Percentiles rank a stretch among this genome's conserved stretches.
Conservation (phyloP, 2,888 invertebrate genomes). For the Lasius platythorax region DNA sequence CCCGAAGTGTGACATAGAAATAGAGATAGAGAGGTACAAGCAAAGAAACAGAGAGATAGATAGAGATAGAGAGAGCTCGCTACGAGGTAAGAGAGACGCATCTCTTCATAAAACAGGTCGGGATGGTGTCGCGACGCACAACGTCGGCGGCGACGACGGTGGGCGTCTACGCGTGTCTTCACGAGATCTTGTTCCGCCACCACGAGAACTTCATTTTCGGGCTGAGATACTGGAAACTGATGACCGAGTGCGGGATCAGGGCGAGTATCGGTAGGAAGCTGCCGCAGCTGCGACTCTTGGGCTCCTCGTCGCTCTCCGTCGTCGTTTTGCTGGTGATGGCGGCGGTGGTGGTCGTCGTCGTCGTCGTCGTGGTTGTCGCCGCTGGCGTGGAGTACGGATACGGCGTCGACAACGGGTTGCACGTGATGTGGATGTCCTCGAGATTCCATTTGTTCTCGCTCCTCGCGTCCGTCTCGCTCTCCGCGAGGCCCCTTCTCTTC, state of each 20-base stretch:
- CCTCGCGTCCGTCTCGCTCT: constrained; percentile 49
- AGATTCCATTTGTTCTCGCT: constrained; percentile 73
- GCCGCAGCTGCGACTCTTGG: constrained; percentile 80
- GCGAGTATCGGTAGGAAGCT: constrained; percentile 83
- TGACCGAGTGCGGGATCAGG: constrained; percentile 82
- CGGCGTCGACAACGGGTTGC: constrained; percentile 81
- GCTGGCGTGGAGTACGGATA: constrained; percentile 82
- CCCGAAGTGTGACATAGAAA: constrained; percentile 26
- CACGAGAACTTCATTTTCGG: constrained; percentile 88
- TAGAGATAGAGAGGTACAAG: background rate
- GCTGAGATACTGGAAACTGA: constrained; percentile 84
- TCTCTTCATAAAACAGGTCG: constrained; percentile 21
- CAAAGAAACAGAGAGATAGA: background rate
- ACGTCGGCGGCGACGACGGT: constrained; percentile 44
- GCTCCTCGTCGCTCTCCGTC: constrained; percentile 76
- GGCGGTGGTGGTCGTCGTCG: constrained; percentile 70
- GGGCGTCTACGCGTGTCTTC: constrained; percentile 86
- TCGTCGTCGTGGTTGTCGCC: constrained; percentile 64
- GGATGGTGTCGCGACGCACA: constrained; percentile 30
- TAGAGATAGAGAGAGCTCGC: constrained; percentile 60
- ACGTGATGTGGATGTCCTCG: constrained; percentile 79
- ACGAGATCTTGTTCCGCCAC: constrained; percentile 90
- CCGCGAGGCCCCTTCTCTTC: constrained; percentile 7
- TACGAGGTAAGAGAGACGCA: constrained; percentile 73
- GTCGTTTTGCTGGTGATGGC: constrained; percentile 65